These are phyloP conservation scores for Urocolius indicus DNA, from an alignment of 2,113 vertebrate species.

Conservation along the genomic window DNA sequence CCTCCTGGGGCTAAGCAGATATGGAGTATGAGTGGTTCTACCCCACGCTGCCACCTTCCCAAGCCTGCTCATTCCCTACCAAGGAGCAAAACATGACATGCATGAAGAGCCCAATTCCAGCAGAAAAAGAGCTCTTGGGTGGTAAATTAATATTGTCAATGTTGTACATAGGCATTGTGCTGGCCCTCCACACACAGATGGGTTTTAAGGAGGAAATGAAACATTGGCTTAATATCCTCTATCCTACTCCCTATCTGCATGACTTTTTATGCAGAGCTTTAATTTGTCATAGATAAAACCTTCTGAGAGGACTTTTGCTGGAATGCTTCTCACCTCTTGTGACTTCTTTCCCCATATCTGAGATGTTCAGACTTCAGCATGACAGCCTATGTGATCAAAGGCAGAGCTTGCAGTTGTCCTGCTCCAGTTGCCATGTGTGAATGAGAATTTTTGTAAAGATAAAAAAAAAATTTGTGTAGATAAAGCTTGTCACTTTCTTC, in stretches of 20 bases:
- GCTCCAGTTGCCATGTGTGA: neutral
- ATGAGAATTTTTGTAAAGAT: neutral
- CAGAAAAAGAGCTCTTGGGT: neutral
- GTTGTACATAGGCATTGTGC: neutral
- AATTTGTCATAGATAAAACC: neutral
- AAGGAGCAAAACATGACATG: neutral
- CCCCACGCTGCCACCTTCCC: neutral
- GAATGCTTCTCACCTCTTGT: neutral
- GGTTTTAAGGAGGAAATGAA: neutral
- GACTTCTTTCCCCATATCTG: neutral
- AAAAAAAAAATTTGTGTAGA: neutral
- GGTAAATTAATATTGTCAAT: neutral
- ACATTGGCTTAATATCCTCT: neutral
- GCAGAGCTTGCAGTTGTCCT: neutral
- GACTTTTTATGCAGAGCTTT: neutral
- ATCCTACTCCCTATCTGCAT: neutral
- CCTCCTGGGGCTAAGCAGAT: fast-evolving
- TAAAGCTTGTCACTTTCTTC: neutral
- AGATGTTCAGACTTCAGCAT: neutral
- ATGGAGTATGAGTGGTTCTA: neutral
- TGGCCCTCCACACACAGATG: fast-evolving
- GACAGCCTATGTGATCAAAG: neutral
- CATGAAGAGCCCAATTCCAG: neutral
- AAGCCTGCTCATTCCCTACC: neutral
- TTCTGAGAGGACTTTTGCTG: neutral